phyloP scores from a whole-genome alignment of 2,797 vertebrate species.

The Dermochelys coriacea region DNA sequence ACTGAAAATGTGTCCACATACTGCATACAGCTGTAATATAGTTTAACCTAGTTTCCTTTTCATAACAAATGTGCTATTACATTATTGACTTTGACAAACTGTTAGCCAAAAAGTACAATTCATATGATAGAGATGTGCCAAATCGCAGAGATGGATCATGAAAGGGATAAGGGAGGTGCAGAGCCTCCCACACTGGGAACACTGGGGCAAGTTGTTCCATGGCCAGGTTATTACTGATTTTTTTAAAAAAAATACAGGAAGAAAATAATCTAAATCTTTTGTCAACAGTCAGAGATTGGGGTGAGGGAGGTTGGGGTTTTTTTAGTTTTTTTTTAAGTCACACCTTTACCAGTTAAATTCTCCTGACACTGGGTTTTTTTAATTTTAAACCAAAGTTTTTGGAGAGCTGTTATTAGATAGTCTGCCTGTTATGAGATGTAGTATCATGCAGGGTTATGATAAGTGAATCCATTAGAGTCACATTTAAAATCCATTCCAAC shows the following conservation, averaged over 20 bases:
- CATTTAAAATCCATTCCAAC: background rate
- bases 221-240: background rate
- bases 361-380: background rate
- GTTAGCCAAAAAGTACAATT: slow-evolving; percentile 27
- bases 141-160: slow-evolving; percentile 19
- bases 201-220: background rate
- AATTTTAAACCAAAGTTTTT: background rate
- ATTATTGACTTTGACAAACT: background rate
- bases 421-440: background rate
- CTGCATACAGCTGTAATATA: slow-evolving; percentile 59
- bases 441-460: background rate
- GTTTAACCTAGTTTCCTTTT: slow-evolving; percentile 59
- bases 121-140: slow-evolving; percentile 1
- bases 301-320: no score
- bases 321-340: background rate
- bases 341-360: background rate
- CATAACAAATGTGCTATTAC: background rate
- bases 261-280: background rate
- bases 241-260: background rate
- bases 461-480: background rate
- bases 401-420: background rate
- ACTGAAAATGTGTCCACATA: slow-evolving; percentile 34
- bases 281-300: background rate
- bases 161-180: background rate
- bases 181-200: background rate